Percentiles rank a stretch among this genome's conserved stretches.
phyloP scores from a whole-genome alignment of 2,888 invertebrate genomes.

The Lampropteryx suffumata region DNA sequence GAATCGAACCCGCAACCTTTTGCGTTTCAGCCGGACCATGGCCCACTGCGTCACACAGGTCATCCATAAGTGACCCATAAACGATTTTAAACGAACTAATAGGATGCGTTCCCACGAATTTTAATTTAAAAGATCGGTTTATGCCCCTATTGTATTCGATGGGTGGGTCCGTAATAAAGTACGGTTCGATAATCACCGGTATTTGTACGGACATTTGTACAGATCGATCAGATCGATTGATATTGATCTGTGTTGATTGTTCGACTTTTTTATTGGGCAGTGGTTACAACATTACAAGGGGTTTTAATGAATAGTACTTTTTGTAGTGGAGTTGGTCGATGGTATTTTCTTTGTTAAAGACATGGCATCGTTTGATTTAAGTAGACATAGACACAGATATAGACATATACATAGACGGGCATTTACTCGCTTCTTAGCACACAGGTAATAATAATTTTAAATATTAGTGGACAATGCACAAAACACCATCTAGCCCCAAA shows the following conservation, averaged over 20 bases:
- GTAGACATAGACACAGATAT: too few species aligned
- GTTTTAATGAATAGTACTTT: not conserved
- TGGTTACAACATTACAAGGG: conserved; percentile 3
- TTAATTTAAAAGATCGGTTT: conserved; percentile 43
- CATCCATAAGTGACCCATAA: conserved; percentile 40
- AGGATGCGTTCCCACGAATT: conserved; percentile 50
- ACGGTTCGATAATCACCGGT: conserved; percentile 49
- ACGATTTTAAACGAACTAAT: conserved; percentile 33
- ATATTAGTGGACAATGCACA: too few species aligned
- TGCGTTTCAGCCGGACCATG: too few species aligned
- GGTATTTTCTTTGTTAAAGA: too few species aligned
- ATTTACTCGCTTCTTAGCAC: too few species aligned
- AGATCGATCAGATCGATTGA: conserved; percentile 40
- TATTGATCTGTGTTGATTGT: conserved; percentile 40
- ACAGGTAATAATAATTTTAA: too few species aligned
- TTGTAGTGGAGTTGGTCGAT: too few species aligned
- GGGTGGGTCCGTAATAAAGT: conserved; percentile 55
- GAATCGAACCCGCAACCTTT: too few species aligned
- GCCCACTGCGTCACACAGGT: too few species aligned
- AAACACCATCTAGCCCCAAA: too few species aligned
- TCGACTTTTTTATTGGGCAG: conserved; percentile 24
- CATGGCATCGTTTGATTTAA: too few species aligned
- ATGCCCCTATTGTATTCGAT: conserved; percentile 37
- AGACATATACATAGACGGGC: too few species aligned
- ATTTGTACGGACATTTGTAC: conserved; percentile 45